Evolutionary conservation across 2,113 vertebrate genomes (phyloP), one percentile per base, ranked within the genome.

Genomic region (Carassius carassius): DNA sequence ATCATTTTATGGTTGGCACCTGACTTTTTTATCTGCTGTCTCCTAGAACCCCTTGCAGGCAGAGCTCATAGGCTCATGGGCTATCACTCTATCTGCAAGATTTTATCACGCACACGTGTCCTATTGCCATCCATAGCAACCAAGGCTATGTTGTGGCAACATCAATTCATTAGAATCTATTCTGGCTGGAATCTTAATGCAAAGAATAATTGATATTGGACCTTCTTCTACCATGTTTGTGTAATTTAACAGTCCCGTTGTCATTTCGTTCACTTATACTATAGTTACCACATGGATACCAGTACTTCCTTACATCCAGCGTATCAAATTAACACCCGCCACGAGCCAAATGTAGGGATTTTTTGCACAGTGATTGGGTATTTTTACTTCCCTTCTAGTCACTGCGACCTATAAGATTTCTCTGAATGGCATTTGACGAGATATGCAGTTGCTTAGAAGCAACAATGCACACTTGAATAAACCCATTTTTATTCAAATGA

Each of bases 1-100:
- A 87, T 87, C 75, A 51, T 82, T 82, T 51, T 58, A 35, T 73
- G 72, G n/a, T 54, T 70, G 78, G 86, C 78, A 78, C 72, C 78
- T 78, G 84, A 69, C 72, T 56, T 69, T 84, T 84, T 83, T 84
- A 62, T 85, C 62, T 58, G 16, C 29, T 76, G 25, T 5, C 77
- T 78, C 37, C 19, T 65, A 35, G 70, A 72, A 78, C 21, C 67
- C 16, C 65, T 80, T 79, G 62, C 69, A 75, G 4, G 75, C 78
- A 21, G 37, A 73, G 37, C 35, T 29, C 56, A 29, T 37, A 79
- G 63, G 17, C 84, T 80, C 44, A 49, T 23, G 82, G 67, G 63
- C 12, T 63, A 51, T 79, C 82, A 58, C 25, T 83, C 80, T 62
- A 87, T 78, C 88, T 89, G 75, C 54, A 29, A 58, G 63, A n/a